Evolutionary conservation across 2,797 vertebrate species (phyloP), one percentile per base, ranked within the genome.

Genomic region (Botia kubotai): DNA sequence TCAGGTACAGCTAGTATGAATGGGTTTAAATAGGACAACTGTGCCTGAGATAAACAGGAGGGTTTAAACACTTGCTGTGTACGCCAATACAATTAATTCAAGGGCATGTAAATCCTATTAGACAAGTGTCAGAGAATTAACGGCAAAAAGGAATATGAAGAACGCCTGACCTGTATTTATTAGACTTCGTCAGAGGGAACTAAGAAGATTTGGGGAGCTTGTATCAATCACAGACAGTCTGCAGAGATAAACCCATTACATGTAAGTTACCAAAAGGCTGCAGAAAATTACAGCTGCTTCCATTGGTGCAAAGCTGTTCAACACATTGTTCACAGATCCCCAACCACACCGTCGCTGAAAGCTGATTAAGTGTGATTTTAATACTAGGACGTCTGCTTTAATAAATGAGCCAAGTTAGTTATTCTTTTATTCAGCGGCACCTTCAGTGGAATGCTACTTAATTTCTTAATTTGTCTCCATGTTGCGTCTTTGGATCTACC

Each of bases 41-140:
- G 66, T 73, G 52, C 57, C 53, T 72, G 58, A 39, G 75, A 89
- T 88, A 90, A 89, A 70, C 87, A 82, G 87, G 82, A 88, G 85
- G 89, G 91, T 92, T 91, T 89, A 87, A 90, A 82, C 86, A 87
- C 85, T 92, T 75, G 50, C 69, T 89, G 75, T 83, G 86, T 72
- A 83, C 90, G 79, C 82, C 72, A 85, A 86, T 90, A 91, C 87
- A 94, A 92, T 95, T 94, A 93, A 90, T 90, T 90, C 79, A 91
- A 89, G 86, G 89, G 83, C 84, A 81, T 86, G 75, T 85, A 93
- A 94, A 92, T 95, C 88, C 90, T 93, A 71, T 95, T 94, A 91
- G 89, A 92, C 82, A 82, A 89, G 86, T 92, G 91, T 92, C 90
- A 90, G 89, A 90, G 84, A 92, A 86, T 85, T 87, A 89, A 90